Base-by-base conservation (phyloP, 2,888 invertebrate species). In the Junonia oenone region DNA sequence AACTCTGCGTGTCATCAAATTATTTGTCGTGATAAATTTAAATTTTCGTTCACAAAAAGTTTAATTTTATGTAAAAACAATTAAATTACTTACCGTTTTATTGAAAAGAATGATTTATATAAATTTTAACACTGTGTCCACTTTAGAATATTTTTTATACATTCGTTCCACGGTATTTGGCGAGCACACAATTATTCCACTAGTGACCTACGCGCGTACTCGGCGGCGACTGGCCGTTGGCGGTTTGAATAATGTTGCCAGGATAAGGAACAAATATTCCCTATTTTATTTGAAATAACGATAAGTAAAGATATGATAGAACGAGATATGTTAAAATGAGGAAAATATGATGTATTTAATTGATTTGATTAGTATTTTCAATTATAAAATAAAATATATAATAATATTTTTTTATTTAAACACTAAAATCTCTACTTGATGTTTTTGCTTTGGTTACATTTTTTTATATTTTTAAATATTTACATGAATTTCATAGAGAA, bases 201-300 rank as follows among this genome's bases (percentile, higher is more conserved):
- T 48, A 26, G 17, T 55, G 38, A n/a, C 33, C 51, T 15, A 45
- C 45, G 17, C 58, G 58, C 37, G 38, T 37, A 49, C 51, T 52
- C 51, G 51, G 47, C 51, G 51, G 13, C 47, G 51, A 58, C 58
- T 58, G 51, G 45, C 51, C 27, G 26, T 48, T 43, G 29, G 3
- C 27, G 19, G 38, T 40, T 40, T 11, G 22, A 43, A 6, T 40
- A 31, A 51, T 43, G 55, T 58, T 58, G 31, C 58, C 55, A 55
- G 31, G 4, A 6, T 8, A 6, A 14, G 17, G 22, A n/a, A 27
- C n/a, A 14, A 37, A 5, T 3, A 17, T 8, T 48, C 40, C 47
- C 40, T 43, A 43, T 4, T 17, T 27, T 37, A 6, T 19, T 35
- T 8, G 8, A 31, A 3, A 22, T 22, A 22, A 22, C 5, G 22